These are phyloP conservation scores for Protophormia terraenovae DNA, from an alignment of 2,888 invertebrate species.

Conservation along the genomic window DNA sequence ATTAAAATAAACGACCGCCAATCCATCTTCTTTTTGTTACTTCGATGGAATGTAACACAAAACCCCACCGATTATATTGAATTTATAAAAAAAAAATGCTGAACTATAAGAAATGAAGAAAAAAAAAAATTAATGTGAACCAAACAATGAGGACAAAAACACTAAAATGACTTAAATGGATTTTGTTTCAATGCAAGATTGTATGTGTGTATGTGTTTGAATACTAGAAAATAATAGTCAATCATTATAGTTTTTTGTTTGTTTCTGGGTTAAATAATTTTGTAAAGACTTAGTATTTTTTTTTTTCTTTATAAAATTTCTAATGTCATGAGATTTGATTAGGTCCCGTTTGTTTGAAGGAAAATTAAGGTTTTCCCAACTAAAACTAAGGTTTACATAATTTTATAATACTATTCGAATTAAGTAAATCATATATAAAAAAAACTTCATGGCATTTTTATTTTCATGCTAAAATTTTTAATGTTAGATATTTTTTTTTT, in stretches of 20 bases:
- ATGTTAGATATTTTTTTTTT: no score
- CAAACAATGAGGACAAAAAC: slow-evolving; percentile 49
- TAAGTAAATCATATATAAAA: no score
- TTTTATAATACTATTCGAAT: no score
- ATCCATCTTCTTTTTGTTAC: slow-evolving; percentile 58
- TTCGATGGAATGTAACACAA: slow-evolving; percentile 53
- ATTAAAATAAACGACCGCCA: slow-evolving; percentile 78
- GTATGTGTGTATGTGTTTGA: background rate
- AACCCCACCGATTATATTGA: slow-evolving; percentile 46
- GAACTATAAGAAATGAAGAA: slow-evolving; percentile 11
- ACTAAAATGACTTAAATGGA: slow-evolving; percentile 45
- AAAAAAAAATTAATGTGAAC: background rate
- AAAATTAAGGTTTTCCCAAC: no score
- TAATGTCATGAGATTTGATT: no score
- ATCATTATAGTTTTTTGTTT: slow-evolving; percentile 14
- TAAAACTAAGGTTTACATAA: no score
- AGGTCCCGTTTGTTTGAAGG: no score
- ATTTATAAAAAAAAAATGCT: slow-evolving; percentile 9
- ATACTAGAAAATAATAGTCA: slow-evolving; percentile 25
- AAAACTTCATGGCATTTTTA: no score
- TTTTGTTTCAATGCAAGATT: slow-evolving; percentile 15
- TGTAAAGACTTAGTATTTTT: no score
- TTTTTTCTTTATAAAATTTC: no score
- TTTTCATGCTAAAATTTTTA: no score
- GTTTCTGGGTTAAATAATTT: background rate